Evolutionary conservation across 2,113 vertebrate genomes (phyloP).

Genomic region (Paradisaea rubra): DNA sequence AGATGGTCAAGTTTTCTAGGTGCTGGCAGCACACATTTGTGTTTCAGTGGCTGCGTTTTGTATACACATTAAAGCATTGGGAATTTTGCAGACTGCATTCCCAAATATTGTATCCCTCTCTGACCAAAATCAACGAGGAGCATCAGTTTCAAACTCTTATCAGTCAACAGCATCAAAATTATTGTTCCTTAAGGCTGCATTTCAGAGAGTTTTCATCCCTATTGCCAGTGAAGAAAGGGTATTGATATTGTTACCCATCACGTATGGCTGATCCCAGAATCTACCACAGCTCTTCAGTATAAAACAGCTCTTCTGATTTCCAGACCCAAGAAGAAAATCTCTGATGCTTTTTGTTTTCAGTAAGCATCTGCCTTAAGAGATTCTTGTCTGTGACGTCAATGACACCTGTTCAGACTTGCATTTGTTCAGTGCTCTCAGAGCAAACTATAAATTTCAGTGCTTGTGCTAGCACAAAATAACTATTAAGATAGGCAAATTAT

Average conservation of each 20-base stretch:
- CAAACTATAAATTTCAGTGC: not conserved
- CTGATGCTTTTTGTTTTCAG: rapidly evolving
- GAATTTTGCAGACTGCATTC: not conserved
- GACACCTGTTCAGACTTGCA: not conserved
- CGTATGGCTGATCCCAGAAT: not conserved
- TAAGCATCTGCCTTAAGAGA: not conserved
- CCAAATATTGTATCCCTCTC: not conserved
- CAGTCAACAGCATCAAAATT: not conserved
- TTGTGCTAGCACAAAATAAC: not conserved
- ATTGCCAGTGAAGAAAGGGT: not conserved
- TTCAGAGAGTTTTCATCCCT: not conserved
- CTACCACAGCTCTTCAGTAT: not conserved
- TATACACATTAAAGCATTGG: not conserved
- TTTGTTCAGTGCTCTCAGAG: not conserved
- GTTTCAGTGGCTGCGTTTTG: not conserved
- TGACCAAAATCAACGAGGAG: not conserved
- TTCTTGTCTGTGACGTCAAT: not conserved
- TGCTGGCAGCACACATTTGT: not conserved
- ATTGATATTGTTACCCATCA: not conserved
- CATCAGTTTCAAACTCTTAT: not conserved
- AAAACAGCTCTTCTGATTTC: not conserved
- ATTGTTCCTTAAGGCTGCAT: not conserved
- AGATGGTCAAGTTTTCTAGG: not conserved
- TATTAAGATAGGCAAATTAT: not conserved
- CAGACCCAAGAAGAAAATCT: not conserved